These are phyloP conservation scores for Nematolebias whitei DNA, from an alignment of 2,113 vertebrate species.

Conservation along the genomic window DNA sequence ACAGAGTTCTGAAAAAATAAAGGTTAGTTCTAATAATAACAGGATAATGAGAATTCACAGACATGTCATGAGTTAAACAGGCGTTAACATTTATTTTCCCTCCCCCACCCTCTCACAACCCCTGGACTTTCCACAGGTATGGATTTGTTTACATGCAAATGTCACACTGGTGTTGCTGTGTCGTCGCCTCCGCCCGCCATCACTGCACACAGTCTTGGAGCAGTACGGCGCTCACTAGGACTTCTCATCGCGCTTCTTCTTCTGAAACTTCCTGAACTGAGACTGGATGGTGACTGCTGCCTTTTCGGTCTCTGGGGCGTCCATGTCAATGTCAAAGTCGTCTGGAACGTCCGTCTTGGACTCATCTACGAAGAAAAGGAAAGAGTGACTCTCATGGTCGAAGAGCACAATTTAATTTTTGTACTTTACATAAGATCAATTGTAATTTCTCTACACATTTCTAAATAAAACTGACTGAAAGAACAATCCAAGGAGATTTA, in stretches of 20 bases:
- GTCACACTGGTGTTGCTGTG: constrained; percentile 73
- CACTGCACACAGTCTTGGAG: constrained; percentile 72
- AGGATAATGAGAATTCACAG: constrained; percentile 71
- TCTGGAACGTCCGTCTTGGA: constrained; percentile 91
- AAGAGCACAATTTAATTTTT: too few relatives aligned
- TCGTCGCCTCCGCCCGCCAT: constrained; percentile 78
- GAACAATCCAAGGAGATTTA: too few relatives aligned
- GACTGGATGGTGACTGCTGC: constrained; percentile 98
- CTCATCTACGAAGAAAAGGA: constrained; percentile 79
- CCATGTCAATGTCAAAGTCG: constrained; percentile 99
- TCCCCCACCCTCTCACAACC: constrained; percentile 48
- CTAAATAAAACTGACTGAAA: too few relatives aligned
- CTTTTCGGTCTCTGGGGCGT: constrained; percentile 93
- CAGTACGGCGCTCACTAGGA: constrained; percentile 89
- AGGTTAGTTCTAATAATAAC: constrained; percentile 53
- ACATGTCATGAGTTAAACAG: constrained; percentile 71
- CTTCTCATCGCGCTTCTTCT: constrained; percentile 92
- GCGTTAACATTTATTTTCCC: constrained; percentile 63
- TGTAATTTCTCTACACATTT: too few relatives aligned
- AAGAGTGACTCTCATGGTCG: background rate
- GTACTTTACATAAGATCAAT: too few relatives aligned
- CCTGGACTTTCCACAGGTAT: constrained; percentile 70
- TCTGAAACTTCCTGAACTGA: constrained; percentile 99
- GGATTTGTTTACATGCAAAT: constrained; percentile 82
- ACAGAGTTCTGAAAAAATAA: constrained; percentile 64